phyloP scores from a whole-genome alignment of 2,888 invertebrate species.

The Sphecodes monilicornis region DNA sequence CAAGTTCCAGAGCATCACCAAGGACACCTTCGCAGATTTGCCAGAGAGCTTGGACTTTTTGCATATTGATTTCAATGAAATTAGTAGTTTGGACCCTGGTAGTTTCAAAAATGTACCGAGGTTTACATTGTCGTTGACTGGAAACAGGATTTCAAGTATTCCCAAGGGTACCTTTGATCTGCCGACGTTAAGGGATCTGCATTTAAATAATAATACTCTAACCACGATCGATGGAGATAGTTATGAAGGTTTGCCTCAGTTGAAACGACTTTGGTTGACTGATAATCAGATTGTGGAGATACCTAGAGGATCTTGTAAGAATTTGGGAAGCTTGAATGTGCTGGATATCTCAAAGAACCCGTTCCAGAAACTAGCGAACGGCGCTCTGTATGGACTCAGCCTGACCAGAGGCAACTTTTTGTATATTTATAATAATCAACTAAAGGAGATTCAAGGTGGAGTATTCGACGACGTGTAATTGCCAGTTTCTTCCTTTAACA shows the following conservation, averaged over 20 bases:
- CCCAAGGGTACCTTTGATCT: conserved; percentile 72
- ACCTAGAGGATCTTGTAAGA: conserved; percentile 83
- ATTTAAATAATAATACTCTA: conserved; percentile 66
- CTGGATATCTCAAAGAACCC: conserved; percentile 84
- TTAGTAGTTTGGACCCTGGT: conserved; percentile 80
- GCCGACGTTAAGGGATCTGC: conserved; percentile 64
- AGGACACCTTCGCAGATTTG: conserved; percentile 80
- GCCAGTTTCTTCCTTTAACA: background rate
- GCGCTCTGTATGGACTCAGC: conserved; percentile 69
- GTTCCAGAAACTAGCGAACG: conserved; percentile 78
- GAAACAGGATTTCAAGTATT: conserved; percentile 82
- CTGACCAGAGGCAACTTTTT: conserved; percentile 53
- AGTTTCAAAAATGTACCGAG: conserved; percentile 82
- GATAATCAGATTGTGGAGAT: conserved; percentile 82
- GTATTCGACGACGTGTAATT: conserved; percentile 67
- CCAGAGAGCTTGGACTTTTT: conserved; percentile 80
- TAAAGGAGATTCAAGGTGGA: conserved; percentile 65
- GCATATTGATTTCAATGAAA: conserved; percentile 83
- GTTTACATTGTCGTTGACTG: conserved; percentile 82
- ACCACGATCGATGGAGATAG: conserved; percentile 77
- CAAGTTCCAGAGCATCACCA: conserved; percentile 80
- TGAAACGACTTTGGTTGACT: conserved; percentile 83
- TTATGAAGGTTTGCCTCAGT: conserved; percentile 82
- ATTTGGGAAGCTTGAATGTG: conserved; percentile 81
- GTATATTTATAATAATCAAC: conserved; percentile 62